These are phyloP conservation scores for Tadarida brasiliensis DNA, from an alignment of 2,797 vertebrate genomes.

Conservation along the genomic window DNA sequence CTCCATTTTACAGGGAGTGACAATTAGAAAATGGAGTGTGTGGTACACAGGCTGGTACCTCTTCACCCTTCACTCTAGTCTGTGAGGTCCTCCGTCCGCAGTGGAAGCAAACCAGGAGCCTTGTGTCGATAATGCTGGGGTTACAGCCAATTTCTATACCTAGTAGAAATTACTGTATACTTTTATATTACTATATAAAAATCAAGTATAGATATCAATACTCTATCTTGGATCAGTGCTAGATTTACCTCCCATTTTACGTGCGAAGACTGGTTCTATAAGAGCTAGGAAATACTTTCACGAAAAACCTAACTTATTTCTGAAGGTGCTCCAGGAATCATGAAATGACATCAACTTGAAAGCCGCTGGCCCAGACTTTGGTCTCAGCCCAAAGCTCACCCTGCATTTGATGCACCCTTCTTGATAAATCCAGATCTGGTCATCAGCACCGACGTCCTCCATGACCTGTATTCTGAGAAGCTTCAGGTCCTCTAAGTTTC, in stretches of 20 bases:
- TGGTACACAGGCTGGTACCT: accelerated
- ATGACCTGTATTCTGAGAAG: constrained; percentile 94
- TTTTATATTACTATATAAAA: not conserved
- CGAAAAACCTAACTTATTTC: not conserved
- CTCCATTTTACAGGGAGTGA: not conserved
- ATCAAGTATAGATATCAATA: not conserved
- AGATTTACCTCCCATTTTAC: not conserved
- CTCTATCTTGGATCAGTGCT: not conserved
- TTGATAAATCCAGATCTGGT: constrained; percentile 96
- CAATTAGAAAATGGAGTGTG: not conserved
- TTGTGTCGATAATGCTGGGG: not conserved
- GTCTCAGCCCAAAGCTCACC: constrained; percentile 86
- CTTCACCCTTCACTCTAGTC: not conserved
- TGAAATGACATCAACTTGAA: not conserved
- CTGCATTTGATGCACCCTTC: constrained; percentile 93
- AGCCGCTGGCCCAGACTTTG: not conserved
- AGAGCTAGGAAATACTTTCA: constrained; percentile 8
- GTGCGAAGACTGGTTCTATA: not conserved
- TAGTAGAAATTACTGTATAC: not conserved
- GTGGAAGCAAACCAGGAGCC: not conserved
- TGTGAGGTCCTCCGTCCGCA: not conserved
- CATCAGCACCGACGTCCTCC: constrained; percentile 92
- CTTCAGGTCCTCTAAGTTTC: constrained; percentile 93
- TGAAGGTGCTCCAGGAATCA: not conserved
- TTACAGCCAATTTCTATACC: not conserved